Evolutionary conservation across 2,113 vertebrate genomes (phyloP), one percentile per base, ranked within the genome.

Genomic region (Sylvilagus bachmani): DNA sequence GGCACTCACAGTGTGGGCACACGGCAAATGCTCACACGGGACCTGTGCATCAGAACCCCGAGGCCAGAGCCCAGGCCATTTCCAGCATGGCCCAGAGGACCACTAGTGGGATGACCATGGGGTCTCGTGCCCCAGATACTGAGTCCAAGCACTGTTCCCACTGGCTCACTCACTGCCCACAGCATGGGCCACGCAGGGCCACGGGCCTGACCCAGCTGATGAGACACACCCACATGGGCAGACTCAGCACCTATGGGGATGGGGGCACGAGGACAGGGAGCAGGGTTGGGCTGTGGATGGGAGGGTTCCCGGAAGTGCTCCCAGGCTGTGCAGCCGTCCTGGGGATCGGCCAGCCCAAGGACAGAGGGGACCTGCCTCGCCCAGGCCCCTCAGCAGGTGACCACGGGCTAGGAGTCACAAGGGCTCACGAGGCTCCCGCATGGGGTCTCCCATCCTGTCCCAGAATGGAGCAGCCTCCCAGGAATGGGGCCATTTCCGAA

Each of bases 101-200:
- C 58, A 21, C 33, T 25, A 12, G 36, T 6, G 12, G 74, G 62
- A 33, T 1, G 12, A 0, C 10, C 3, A 67, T 33, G 36, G 38
- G 49, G 8, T 44, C 78, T n/a, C n/a, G 80, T 67, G 38, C 31
- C 85, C 44, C 8, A 5, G 25, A 53, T 53, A 17, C 3, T 3
- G 36, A 66, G 44, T 77, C 79, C 4, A 31, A 55, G 21, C 81
- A 14, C 55, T n/a, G n/a, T 13, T 24, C 55, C 24, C n/a, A 14
- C 14, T 0, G 13, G 71, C 31, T 31, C 69, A 10, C 49, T 74
- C 29, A 3, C 36, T 1, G 31, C 66, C 84, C 51, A 36, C 51
- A 86, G 27, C 55, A 8, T 0, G 0, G 10, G 1, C 22, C 13
- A 1, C 0, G 7, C 0, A 3, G 36, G 3, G 22, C 49, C 31